Evolutionary conservation across 2,888 invertebrate species (phyloP), one percentile per base, ranked within the genome.

Genomic region (Epinotia nisella): DNA sequence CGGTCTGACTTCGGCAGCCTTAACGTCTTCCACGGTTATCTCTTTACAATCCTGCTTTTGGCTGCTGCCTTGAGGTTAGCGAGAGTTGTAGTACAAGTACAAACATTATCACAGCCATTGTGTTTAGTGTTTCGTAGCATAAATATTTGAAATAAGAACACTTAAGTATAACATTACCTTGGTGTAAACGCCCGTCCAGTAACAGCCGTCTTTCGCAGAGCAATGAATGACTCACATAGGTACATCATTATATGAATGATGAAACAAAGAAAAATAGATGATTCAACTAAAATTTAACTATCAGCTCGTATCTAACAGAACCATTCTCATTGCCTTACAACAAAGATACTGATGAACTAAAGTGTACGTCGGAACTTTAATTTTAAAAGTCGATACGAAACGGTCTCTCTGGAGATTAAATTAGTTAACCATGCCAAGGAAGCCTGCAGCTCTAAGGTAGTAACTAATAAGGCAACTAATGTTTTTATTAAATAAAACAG

Each of bases 1-100:
- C 45, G 67, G 58, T 67, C 35, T 19, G 24, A 67, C 41, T 58
- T 39, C 9, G 39, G 35, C 39, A 65, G n/a, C 19, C 65, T 64
- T 64, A 53, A 64, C 65, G 65, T 53, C 53, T 53, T 65, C 13
- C 1, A 21, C 39, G n/a, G 39, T 66, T 55, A 41, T 55, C 65
- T 35, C 35, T 19, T 19, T 39, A 51, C 1, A 35, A 29, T 29
- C 49, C 17, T 51, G 19, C 65, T 53, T 39, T 49, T 45, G 17
- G 39, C 59, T 39, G 35, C 19, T 55, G 65, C 17, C 19, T 45
- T n/a, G 29, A 62, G 10, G 17, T 49, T 51, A 24, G 24, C 24
- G 41, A 41, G 11, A 15, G 29, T 49, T 49, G 49, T 49, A 7
- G n/a, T 5, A 3, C n/a, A n/a, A n/a, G 15, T 45, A 45, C 41